A percentile compares a stretch with the other conserved stretches of the same genome.
phyloP scores from a whole-genome alignment of 2,113 vertebrate species.

The Emydura subglobosa region DNA sequence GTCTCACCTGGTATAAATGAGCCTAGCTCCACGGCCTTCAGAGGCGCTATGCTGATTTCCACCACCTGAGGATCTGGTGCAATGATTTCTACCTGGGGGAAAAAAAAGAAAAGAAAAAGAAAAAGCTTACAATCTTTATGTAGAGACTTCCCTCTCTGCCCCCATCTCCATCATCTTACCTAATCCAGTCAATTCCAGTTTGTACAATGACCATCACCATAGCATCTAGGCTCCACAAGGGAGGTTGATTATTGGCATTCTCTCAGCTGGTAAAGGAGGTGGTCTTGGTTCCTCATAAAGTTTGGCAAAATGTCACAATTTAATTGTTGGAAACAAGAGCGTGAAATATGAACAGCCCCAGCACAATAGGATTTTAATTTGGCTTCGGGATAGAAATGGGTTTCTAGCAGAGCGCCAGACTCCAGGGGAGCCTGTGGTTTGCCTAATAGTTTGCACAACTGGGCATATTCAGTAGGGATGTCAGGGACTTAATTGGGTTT shows the following conservation, averaged over 20 bases:
- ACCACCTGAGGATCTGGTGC: not conserved
- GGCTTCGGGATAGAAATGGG: conserved; percentile 63
- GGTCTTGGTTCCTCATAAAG: not conserved
- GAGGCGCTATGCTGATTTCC: rapidly evolving
- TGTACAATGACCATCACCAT: rapidly evolving
- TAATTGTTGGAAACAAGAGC: conserved; percentile 69
- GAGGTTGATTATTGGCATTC: not conserved
- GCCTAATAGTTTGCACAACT: conserved; percentile 63
- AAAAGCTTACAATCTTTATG: rapidly evolving
- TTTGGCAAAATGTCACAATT: conserved; percentile 63
- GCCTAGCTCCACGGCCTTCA: not conserved
- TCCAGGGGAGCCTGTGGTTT: conserved; percentile 63
- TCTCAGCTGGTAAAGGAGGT: not conserved
- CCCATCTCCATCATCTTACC: rapidly evolving
- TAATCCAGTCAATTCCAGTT: not conserved
- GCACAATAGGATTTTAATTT: conserved; percentile 75
- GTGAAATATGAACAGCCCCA: conserved; percentile 57
- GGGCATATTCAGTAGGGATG: conserved; percentile 58
- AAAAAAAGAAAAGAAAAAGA: not conserved
- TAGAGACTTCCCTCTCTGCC: rapidly evolving
- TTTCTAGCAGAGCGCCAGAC: conserved; percentile 57
- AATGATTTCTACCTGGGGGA: not conserved
- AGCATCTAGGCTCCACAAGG: not conserved
- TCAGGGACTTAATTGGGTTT: conserved; percentile 68
- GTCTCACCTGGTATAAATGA: not conserved